Evolutionary conservation across 2,888 invertebrate species (phyloP), one percentile per base, ranked within the genome.

Genomic region (Eudasyphora cyanicolor): DNA sequence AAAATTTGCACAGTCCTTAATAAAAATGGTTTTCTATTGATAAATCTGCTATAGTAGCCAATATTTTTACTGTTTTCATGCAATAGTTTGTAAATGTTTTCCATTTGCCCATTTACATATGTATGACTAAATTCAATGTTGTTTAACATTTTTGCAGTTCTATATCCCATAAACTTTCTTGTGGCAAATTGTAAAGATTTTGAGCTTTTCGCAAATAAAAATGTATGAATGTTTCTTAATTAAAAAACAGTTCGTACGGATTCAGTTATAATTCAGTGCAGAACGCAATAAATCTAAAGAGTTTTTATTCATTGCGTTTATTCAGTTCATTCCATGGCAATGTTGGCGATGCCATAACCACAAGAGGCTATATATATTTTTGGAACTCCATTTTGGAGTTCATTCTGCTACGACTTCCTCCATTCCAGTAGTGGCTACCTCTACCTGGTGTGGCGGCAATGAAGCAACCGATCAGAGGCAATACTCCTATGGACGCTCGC

Each of bases 181-280:
- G 12, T 79, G 82, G 79, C 82, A 82, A 79, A 82, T 79, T 82
- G 76, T 24, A 70, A 73, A 71, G 76, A 64, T 57, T 64, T 21
- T 38, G 21, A 32, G 35, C 38, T 57, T 74, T 75, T 71, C 49
- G 76, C 71, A 74, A 69, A 79, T 67, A 42, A 76, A 82, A 79
- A 67, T 27, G 21, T 71, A 60, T 73, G 79, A 76, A 73, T 79
- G 76, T 74, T 79, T 70, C 73, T 79, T 83, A 79, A 83, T 79
- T 83, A 79, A 83, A 83, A 83, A 83, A 73, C 76, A 79, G 76
- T 82, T 82, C 73, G 79, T 82, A 45, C 73, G 82, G 67, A 77
- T 82, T 67, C 85, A 76, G 82, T 82, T 82, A 82, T 85, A 85
- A 85, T 85, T 85, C 82, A 81, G 79, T 70, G 71, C 51, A 49